Base-by-base conservation (phyloP, 1,140 invertebrate species). In the Neodiprion lecontei region DNA sequence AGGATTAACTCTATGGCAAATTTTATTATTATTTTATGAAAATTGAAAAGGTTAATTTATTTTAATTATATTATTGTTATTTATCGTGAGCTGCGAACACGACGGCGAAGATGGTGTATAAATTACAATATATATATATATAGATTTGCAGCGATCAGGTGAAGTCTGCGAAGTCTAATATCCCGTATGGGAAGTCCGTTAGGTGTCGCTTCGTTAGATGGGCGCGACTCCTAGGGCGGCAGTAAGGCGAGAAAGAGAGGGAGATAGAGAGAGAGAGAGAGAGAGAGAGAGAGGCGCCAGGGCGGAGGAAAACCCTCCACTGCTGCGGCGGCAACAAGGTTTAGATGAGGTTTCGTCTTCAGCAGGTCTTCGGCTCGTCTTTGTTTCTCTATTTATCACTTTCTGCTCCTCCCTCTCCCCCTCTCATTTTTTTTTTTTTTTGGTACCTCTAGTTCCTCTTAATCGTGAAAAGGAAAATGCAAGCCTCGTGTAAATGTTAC, bases 271-370 rank as follows among this genome's bases (percentile, higher is more conserved):
- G 53, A 14, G 53, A 12, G 53, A 11, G 53, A 61, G 11, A 9
- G n/a, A 61, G 9, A 2, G 53, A 61, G 53, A 61, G 53, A 61
- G n/a, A 61, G 53, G 11, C 53, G 11, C 11, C 53, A 61, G 53
- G 53, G 11, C 11, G 53, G 53, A 61, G 53, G 53, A 61, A 61
- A 61, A 61, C 53, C 53, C n/a, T 61, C 11, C 53, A 9, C 53
- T 12, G n/a, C 53, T 12, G n/a, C 53, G 53, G 53, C 53, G 53
- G 53, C 53, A 61, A 9, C 53, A 61, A 61, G 53, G 53, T 61
- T 61, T 61, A 17, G 53, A 61, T 61, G 53, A 61, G 53, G 53
- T 61, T 61, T 61, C 53, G 53, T 61, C 53, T 61, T 61, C 53
- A 14, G 53, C 53, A 61, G 53, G 53, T 61, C 53, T 61, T 61